phyloP scores from a whole-genome alignment of 2,797 vertebrate genomes.

The Huso huso region DNA sequence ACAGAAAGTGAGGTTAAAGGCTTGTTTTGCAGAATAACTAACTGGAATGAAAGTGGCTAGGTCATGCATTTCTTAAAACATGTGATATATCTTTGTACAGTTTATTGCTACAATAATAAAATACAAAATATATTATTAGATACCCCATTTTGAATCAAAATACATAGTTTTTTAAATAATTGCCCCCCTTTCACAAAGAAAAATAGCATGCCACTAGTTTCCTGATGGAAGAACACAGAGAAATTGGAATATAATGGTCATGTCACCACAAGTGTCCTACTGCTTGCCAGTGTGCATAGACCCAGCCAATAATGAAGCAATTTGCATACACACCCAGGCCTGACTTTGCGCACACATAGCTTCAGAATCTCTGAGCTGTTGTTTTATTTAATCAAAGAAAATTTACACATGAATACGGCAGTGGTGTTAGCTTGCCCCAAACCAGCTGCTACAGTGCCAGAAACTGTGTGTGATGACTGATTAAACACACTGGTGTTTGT shows the following conservation, averaged over 20 bases:
- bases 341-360: constrained; percentile 42
- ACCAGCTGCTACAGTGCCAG: constrained; percentile 15
- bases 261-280: constrained; percentile 25
- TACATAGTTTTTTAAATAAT: too few relatives aligned
- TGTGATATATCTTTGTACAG: too few relatives aligned
- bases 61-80: too few relatives aligned
- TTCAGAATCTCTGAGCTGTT: constrained; percentile 48
- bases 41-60: too few relatives aligned
- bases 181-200: constrained; percentile 15
- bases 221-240: constrained; percentile 42
- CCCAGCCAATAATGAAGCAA: constrained; percentile 47
- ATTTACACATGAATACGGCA: constrained; percentile 54
- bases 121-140: too few relatives aligned
- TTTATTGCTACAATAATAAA: too few relatives aligned
- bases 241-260: constrained; percentile 24
- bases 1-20: too few relatives aligned
- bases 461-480: constrained; percentile 7
- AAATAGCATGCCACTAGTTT: constrained; percentile 39
- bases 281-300: constrained; percentile 36
- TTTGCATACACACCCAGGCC: constrained; percentile 52
- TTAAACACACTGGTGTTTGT: constrained; percentile 1
- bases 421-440: constrained; percentile 44
- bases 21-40: too few relatives aligned
- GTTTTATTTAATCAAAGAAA: constrained; percentile 55
- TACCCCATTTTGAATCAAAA: too few relatives aligned